Conservation (phyloP, 1,140 invertebrate genomes). For the Brachystomella parvula region DNA sequence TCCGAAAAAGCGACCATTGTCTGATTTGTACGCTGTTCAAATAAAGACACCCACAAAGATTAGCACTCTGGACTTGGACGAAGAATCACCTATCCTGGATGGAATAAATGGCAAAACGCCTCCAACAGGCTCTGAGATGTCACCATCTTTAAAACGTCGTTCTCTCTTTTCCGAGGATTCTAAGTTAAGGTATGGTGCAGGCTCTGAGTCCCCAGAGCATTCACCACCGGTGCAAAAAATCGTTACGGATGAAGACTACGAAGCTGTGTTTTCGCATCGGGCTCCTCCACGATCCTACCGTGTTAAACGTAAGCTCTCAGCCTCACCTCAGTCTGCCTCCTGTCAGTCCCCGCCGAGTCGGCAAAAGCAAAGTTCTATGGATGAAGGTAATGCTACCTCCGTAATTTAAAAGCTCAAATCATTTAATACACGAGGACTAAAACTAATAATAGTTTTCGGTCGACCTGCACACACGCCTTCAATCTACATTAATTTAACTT, state of each 20-base stretch:
- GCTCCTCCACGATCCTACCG: not conserved
- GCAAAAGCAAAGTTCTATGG: not conserved
- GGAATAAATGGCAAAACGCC: not conserved
- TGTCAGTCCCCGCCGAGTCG: too few relatives aligned
- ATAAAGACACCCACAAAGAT: not conserved
- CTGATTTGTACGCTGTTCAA: conserved; percentile 4
- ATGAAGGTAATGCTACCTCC: not conserved
- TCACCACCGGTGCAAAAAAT: too few relatives aligned
- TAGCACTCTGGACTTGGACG: not conserved
- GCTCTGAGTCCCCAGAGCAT: not conserved
- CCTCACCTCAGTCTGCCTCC: not conserved
- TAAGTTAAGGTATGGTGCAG: not conserved
- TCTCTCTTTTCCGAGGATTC: not conserved
- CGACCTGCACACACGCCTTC: not conserved
- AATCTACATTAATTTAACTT: too few relatives aligned
- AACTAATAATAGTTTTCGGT: not conserved
- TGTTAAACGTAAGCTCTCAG: not conserved
- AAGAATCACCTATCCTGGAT: not conserved
- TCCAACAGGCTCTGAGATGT: not conserved
- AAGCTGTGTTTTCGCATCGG: not conserved
- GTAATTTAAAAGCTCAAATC: not conserved
- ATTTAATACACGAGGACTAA: not conserved
- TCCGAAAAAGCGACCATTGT: not conserved
- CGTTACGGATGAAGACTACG: not conserved
- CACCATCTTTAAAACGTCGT: not conserved